Conservation (phyloP, 2,113 vertebrate genomes). For the Thalassoma bifasciatum region DNA sequence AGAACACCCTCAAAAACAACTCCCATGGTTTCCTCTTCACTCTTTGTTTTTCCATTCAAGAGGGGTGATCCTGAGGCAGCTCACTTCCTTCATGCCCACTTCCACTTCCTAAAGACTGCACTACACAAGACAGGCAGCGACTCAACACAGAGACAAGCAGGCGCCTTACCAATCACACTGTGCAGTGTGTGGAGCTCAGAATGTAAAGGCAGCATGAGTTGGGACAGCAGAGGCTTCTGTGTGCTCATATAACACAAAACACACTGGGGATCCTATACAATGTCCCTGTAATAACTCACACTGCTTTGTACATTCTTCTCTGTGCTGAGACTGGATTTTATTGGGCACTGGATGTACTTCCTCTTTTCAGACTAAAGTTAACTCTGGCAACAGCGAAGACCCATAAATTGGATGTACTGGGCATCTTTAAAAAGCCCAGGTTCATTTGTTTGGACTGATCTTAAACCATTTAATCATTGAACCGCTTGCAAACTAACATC, state of each 20-base stretch:
- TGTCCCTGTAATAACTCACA: background rate
- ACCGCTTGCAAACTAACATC: too few species aligned
- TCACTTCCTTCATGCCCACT: constrained; percentile 54
- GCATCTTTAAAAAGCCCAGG: constrained; percentile 8
- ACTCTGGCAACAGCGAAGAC: background rate
- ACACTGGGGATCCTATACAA: constrained; percentile 18
- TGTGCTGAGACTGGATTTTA: constrained; percentile 12
- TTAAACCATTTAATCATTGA: background rate
- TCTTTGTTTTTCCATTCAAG: constrained; percentile 49
- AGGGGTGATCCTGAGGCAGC: constrained; percentile 15
- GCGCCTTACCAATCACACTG: constrained; percentile 23
- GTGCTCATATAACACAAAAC: background rate
- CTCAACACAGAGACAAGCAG: constrained; percentile 47
- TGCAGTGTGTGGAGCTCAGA: background rate
- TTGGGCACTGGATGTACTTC: constrained; percentile 9
- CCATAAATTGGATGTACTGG: constrained; percentile 3
- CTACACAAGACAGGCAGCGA: constrained; percentile 20
- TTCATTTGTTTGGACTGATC: constrained; percentile 34
- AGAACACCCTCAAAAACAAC: constrained; percentile 24
- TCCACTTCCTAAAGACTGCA: constrained; percentile 59
- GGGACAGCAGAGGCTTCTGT: background rate
- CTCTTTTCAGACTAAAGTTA: constrained; percentile 15
- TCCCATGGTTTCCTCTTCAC: constrained; percentile 10
- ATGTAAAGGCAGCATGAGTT: background rate
- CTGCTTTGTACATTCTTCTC: background rate